Conservation (phyloP, 2,797 vertebrate genomes). For the Loriculus beryllinus region DNA sequence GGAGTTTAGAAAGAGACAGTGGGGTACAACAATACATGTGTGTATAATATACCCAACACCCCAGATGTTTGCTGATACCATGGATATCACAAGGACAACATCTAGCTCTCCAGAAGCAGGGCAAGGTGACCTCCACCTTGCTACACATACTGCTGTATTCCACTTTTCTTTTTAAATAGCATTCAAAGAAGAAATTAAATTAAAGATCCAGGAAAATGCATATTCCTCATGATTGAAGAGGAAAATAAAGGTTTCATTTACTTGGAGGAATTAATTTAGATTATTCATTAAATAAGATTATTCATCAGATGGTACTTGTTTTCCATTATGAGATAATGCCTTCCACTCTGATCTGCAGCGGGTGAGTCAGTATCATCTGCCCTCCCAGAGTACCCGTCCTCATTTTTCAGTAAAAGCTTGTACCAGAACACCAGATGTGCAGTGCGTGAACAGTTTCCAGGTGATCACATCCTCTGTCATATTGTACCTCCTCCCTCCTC, state of each 20-base stretch:
- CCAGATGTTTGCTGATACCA: background rate
- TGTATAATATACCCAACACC: background rate
- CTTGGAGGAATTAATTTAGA: background rate
- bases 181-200: background rate
- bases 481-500: background rate
- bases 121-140: background rate
- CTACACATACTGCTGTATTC: background rate
- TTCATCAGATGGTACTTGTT: background rate
- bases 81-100: background rate
- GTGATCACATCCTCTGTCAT: background rate
- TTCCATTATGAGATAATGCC: background rate
- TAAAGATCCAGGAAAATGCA: background rate
- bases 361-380: background rate
- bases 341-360: background rate
- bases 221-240: background rate
- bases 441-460: background rate
- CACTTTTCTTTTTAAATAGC: background rate
- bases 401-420: background rate
- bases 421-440: background rate
- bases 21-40: rapidly evolving
- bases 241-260: background rate
- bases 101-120: background rate
- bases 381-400: background rate
- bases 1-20: background rate
- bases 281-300: background rate